phyloP scores from a whole-genome alignment of 2,888 invertebrate genomes.

The Pollenia labialis region DNA sequence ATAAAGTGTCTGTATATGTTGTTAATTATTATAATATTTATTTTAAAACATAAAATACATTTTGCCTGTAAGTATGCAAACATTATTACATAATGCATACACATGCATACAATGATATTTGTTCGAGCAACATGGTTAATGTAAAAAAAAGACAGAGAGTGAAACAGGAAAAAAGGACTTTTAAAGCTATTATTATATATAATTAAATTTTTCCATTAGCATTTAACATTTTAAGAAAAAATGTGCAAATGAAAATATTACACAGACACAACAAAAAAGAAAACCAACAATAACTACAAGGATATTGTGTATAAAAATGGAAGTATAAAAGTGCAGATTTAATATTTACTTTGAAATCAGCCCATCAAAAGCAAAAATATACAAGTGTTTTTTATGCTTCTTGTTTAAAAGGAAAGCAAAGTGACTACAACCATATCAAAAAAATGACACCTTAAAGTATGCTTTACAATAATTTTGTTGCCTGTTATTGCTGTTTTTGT shows the following conservation, averaged over 20 bases:
- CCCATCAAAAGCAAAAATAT: slow-evolving; percentile 19
- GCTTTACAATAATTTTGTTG: slow-evolving; percentile 14
- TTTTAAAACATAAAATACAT: slow-evolving; percentile 14
- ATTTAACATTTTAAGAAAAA: slow-evolving; percentile 47
- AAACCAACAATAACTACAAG: neutral
- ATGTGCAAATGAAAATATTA: slow-evolving; percentile 11
- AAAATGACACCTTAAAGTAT: slow-evolving; percentile 16
- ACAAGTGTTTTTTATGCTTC: slow-evolving; percentile 9
- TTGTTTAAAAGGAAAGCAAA: slow-evolving; percentile 27
- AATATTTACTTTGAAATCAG: slow-evolving; percentile 43
- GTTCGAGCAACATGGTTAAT: neutral
- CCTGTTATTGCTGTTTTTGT: slow-evolving; percentile 29
- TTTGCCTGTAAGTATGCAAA: slow-evolving; percentile 65
- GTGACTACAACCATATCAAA: slow-evolving; percentile 19
- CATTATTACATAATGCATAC: slow-evolving; percentile 36
- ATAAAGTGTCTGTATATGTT: slow-evolving; percentile 65
- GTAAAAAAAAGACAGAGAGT: neutral
- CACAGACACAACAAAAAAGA: neutral
- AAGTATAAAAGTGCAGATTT: slow-evolving; percentile 44
- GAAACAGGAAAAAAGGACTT: slow-evolving; percentile 30
- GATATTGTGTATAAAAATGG: neutral
- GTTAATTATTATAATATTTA: slow-evolving; percentile 70
- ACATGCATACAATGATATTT: slow-evolving; percentile 13
- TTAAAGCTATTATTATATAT: slow-evolving; percentile 69
- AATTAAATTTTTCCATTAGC: slow-evolving; percentile 73